These are phyloP conservation scores for Aphidius colemani DNA, from an alignment of 2,888 invertebrate species.

Conservation along the genomic window DNA sequence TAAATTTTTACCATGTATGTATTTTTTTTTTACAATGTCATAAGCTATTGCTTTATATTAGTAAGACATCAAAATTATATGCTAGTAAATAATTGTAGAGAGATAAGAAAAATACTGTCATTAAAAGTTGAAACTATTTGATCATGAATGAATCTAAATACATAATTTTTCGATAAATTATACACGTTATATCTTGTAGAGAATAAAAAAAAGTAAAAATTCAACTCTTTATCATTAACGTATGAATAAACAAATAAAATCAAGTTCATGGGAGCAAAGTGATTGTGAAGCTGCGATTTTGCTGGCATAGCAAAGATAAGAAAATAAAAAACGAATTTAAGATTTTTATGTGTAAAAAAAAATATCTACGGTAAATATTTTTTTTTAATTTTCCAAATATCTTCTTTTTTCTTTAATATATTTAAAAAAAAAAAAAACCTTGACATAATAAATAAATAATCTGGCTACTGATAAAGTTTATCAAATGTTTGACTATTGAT, in stretches of 20 bases:
- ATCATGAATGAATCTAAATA: too few relatives aligned
- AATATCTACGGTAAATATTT: slow-evolving; percentile 45
- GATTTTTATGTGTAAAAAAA: slow-evolving; percentile 45
- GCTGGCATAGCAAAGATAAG: not conserved
- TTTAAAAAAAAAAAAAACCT: slow-evolving; percentile 32
- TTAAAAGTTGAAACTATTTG: too few relatives aligned
- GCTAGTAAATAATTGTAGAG: not conserved
- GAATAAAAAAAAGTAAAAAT: not conserved
- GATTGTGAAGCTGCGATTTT: too few relatives aligned
- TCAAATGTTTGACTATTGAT: not conserved
- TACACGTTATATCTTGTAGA: not conserved
- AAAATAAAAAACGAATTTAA: slow-evolving; percentile 25
- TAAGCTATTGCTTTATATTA: too few relatives aligned
- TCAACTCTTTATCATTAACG: too few relatives aligned
- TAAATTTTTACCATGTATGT: too few relatives aligned
- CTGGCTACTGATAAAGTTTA: slow-evolving; percentile 4
- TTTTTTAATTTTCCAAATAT: slow-evolving; percentile 44
- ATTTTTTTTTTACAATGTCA: too few relatives aligned
- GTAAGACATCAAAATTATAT: too few relatives aligned
- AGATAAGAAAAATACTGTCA: not conserved
- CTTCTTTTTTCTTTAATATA: slow-evolving; percentile 39
- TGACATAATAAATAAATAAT: slow-evolving; percentile 43
- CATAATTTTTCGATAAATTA: too few relatives aligned
- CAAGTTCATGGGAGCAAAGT: too few relatives aligned
- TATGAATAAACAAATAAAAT: too few relatives aligned